Conservation (phyloP, 2,113 vertebrate genomes). For the Cisticola juncidis region DNA sequence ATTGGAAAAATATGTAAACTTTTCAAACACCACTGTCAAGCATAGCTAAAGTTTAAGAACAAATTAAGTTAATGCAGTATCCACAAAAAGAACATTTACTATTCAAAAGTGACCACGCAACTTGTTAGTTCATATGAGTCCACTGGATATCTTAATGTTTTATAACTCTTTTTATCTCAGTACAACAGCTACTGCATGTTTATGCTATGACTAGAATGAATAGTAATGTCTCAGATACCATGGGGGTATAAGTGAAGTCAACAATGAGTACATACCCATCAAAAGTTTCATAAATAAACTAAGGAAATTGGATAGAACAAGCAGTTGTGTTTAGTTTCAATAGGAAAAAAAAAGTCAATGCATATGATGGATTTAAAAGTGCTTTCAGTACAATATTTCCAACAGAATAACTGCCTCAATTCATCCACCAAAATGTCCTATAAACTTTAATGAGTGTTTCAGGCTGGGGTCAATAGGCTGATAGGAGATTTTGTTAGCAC, state of each 20-base stretch:
- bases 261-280: not conserved
- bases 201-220: not conserved
- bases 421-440: slow-evolving; percentile 1
- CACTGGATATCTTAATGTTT: not conserved
- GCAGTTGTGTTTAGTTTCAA: not conserved
- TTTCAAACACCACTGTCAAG: not conserved
- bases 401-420: not conserved
- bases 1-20: not conserved
- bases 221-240: not conserved
- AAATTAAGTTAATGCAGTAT: not conserved
- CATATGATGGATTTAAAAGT: not conserved
- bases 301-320: not conserved
- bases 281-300: slow-evolving; percentile 19
- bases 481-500: not conserved
- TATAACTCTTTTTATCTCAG: not conserved
- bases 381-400: not conserved
- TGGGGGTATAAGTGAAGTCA: not conserved
- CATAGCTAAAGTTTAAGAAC: not conserved
- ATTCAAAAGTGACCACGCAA: not conserved
- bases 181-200: not conserved
- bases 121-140: not conserved
- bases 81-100: not conserved
- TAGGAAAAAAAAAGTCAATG: not conserved
- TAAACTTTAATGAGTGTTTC: slow-evolving; percentile 41
- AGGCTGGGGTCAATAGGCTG: slow-evolving; percentile 2